Evolutionary conservation across 2,888 invertebrate genomes (phyloP).

Genomic region (Hipparchia semele): DNA sequence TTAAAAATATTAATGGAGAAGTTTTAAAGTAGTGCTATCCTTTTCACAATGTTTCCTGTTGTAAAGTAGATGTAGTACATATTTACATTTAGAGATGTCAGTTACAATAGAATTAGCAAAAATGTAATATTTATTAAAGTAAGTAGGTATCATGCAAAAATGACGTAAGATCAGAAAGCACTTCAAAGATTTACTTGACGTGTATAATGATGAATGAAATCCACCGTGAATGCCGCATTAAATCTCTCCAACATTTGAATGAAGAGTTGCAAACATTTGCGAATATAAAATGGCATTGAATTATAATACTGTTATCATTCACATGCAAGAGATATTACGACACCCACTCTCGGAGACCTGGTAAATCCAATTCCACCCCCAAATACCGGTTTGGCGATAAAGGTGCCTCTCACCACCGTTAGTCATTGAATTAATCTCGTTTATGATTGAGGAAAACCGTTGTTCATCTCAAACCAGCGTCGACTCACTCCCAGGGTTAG

Average conservation of each 20-base stretch:
- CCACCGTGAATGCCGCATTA: slow-evolving; percentile 17
- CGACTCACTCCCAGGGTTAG: no score
- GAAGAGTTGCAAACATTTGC: slow-evolving; percentile 19
- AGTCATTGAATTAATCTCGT: neutral
- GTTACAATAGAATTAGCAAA: no score
- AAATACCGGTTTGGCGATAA: slow-evolving; percentile 19
- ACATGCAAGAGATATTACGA: slow-evolving; percentile 21
- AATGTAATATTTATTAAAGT: no score
- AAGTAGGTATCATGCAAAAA: slow-evolving; percentile 3
- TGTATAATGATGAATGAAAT: slow-evolving; percentile 23
- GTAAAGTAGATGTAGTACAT: no score
- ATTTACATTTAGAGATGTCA: no score
- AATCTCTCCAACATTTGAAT: slow-evolving; percentile 23
- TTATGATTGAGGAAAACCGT: neutral
- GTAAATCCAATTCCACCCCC: slow-evolving; percentile 29
- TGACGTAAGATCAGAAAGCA: slow-evolving; percentile 24
- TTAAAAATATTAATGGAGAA: no score
- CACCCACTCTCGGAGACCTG: slow-evolving; percentile 18
- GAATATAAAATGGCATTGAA: slow-evolving; percentile 20
- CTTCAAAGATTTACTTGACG: slow-evolving; percentile 23
- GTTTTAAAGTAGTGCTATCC: no score
- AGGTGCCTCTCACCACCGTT: neutral
- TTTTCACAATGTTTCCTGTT: no score
- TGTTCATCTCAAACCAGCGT: no score
- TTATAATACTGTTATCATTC: slow-evolving; percentile 29